phyloP scores from a whole-genome alignment of 2,113 vertebrate species.

The Pungitius pungitius region DNA sequence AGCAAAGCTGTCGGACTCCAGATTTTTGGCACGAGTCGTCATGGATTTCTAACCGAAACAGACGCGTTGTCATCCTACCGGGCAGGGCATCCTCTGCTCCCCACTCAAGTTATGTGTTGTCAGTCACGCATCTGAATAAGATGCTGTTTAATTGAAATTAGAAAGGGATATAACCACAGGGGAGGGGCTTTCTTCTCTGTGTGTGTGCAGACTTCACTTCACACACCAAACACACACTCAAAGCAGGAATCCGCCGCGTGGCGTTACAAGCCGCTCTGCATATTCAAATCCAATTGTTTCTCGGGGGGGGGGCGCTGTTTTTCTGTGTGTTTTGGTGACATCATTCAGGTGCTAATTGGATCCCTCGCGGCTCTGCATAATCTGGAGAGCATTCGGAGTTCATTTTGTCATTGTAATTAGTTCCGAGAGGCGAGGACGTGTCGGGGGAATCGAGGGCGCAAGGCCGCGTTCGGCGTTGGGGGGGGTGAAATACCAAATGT shows the following conservation, averaged over 20 bases:
- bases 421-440: background rate
- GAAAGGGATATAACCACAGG: constrained; percentile 28
- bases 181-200: constrained; percentile 6
- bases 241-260: constrained; percentile 38
- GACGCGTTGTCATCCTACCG: background rate
- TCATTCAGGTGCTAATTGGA: constrained; percentile 21
- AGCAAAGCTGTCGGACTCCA: background rate
- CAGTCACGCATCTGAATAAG: constrained; percentile 29
- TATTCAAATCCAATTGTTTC: constrained; percentile 21
- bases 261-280: constrained; percentile 26
- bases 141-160: constrained; percentile 47
- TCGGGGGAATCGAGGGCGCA: background rate
- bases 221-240: constrained; percentile 30
- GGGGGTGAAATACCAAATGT: constrained; percentile 33
- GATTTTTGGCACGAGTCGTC: background rate
- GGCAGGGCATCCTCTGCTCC: background rate
- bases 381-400: background rate
- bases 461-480: constrained; percentile 1
- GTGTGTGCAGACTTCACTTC: constrained; percentile 1
- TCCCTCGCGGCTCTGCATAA: constrained; percentile 10
- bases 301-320: constrained; percentile 10
- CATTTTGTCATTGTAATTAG: constrained; percentile 13
- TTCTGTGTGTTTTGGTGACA: constrained; percentile 20
- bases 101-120: background rate
- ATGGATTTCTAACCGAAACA: background rate